These are phyloP conservation scores for Cetonia aurata DNA, from an alignment of 2,888 invertebrate genomes.

Conservation along the genomic window DNA sequence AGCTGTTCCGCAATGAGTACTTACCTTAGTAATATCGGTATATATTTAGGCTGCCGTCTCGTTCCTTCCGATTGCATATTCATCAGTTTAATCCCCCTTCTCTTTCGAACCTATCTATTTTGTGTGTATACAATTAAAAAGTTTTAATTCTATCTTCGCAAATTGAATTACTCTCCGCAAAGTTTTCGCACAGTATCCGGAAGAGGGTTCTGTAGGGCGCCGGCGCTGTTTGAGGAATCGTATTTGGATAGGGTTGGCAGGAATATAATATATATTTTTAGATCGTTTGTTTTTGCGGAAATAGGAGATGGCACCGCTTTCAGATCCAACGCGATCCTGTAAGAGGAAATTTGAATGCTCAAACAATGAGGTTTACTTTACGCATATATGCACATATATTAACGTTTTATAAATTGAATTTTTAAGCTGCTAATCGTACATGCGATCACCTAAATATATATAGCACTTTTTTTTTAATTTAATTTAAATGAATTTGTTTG, in stretches of 20 bases:
- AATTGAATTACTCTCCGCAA: not conserved
- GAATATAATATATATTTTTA: slow-evolving; percentile 18
- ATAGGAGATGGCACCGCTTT: not conserved
- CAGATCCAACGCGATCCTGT: not conserved
- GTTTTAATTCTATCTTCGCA: slow-evolving; percentile 48
- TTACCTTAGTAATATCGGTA: not conserved
- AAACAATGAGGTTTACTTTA: too few species aligned
- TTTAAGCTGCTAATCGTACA: too few species aligned
- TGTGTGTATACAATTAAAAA: slow-evolving; percentile 51
- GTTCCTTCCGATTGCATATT: slow-evolving; percentile 30
- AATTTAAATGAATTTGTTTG: too few species aligned
- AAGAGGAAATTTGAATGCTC: too few species aligned
- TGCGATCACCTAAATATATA: too few species aligned
- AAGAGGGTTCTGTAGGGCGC: slow-evolving; percentile 2
- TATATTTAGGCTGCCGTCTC: not conserved
- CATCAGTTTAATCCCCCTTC: slow-evolving; percentile 36
- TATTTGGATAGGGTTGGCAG: slow-evolving; percentile 18
- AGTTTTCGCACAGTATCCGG: slow-evolving; percentile 13
- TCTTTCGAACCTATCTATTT: slow-evolving; percentile 37
- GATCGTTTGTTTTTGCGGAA: slow-evolving; percentile 2
- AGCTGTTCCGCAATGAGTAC: slow-evolving; percentile 5
- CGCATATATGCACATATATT: too few species aligned
- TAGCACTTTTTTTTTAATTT: too few species aligned
- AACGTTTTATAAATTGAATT: too few species aligned
- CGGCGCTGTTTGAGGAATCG: slow-evolving; percentile 2